Conservation (phyloP, 2,113 vertebrate species). For the Aix galericulata region DNA sequence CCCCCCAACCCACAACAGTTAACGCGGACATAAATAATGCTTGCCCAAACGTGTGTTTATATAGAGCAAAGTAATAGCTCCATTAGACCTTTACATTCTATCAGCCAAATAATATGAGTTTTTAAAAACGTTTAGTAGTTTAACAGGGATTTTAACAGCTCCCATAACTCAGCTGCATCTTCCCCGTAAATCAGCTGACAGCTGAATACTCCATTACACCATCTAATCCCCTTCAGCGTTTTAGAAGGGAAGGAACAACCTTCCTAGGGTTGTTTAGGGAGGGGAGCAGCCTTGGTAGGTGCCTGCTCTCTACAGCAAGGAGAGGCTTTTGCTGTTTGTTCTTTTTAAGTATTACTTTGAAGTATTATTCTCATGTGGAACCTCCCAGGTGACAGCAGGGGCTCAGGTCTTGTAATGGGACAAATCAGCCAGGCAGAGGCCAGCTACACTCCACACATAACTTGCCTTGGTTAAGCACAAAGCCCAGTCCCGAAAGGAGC, state of each 20-base stretch:
- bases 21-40: not conserved
- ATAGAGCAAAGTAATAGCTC: slow-evolving; percentile 23
- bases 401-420: not conserved
- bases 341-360: not conserved
- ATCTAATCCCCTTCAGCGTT: slow-evolving; percentile 29
- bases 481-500: not conserved
- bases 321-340: not conserved
- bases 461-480: not conserved
- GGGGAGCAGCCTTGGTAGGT: not conserved
- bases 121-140: slow-evolving; percentile 59
- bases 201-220: not conserved
- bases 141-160: slow-evolving; percentile 47
- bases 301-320: not conserved
- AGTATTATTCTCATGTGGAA: not conserved
- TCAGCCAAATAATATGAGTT: slow-evolving; percentile 55
- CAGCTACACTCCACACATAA: not conserved
- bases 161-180: slow-evolving; percentile 50
- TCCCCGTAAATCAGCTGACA: slow-evolving; percentile 31
- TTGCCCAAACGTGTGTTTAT: slow-evolving; percentile 8
- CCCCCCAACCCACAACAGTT: not conserved
- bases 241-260: not conserved
- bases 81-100: slow-evolving; percentile 47
- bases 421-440: not conserved
- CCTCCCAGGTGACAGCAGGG: not conserved
- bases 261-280: not conserved